A percentile compares a stretch with the other conserved stretches of the same genome.
Evolutionary conservation across 2,113 vertebrate genomes (phyloP).

Genomic region (Hippocampus comes): DNA sequence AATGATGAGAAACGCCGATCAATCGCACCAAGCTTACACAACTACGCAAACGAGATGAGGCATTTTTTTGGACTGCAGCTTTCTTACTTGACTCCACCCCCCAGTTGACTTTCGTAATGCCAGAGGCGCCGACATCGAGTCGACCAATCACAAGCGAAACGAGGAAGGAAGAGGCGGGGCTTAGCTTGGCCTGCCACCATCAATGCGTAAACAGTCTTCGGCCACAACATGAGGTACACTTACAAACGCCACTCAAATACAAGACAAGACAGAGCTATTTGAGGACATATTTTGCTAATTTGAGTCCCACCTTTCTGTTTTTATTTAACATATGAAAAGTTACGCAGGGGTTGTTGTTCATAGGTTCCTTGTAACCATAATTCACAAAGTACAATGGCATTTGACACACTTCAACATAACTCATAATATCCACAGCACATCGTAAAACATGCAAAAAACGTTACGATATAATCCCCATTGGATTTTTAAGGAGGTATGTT

Average conservation of each 20-base stretch:
- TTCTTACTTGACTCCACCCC: neutral
- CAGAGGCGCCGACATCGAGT: neutral
- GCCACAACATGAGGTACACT: neutral
- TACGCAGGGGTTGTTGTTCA: no score
- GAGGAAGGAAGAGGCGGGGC: neutral
- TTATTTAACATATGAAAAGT: no score
- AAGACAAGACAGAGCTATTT: no score
- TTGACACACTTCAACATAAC: neutral
- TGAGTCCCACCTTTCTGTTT: no score
- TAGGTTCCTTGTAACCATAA: no score
- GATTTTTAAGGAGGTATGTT: neutral
- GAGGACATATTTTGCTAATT: no score
- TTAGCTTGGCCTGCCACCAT: neutral
- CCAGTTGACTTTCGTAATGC: conserved; percentile 20
- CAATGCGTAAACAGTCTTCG: neutral
- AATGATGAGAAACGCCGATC: neutral
- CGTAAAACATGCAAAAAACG: neutral
- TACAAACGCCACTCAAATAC: no score
- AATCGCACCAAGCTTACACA: neutral
- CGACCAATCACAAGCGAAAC: conserved; percentile 1
- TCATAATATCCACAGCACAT: neutral
- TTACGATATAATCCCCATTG: neutral
- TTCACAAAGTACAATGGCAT: neutral
- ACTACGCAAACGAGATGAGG: neutral
- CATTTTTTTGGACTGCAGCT: neutral